These are phyloP conservation scores for Cinclus mexicanus DNA, from an alignment of 2,113 vertebrate species.

Conservation along the genomic window DNA sequence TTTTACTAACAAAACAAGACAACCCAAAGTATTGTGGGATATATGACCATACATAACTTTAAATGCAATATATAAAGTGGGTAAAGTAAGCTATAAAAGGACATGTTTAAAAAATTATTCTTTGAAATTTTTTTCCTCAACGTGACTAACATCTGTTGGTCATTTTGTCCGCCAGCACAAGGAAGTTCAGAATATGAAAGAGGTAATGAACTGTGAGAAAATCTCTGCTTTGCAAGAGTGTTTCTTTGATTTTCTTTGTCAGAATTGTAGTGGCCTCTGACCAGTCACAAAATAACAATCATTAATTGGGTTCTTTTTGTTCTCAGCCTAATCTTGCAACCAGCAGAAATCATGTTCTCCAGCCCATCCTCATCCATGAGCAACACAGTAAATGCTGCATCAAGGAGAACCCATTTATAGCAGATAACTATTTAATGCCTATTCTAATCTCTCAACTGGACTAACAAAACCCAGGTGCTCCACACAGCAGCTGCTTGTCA, in stretches of 20 bases:
- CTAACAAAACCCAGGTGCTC: slow-evolving; percentile 50
- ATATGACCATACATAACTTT: neutral
- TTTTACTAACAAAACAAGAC: neutral
- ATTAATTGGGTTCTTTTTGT: neutral
- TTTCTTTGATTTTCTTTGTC: slow-evolving; percentile 38
- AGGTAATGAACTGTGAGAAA: slow-evolving; percentile 61
- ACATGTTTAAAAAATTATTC: slow-evolving; percentile 45
- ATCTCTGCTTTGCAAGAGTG: neutral
- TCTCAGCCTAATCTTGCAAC: neutral
- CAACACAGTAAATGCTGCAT: neutral
- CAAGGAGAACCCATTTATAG: neutral
- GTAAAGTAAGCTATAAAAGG: slow-evolving; percentile 8
- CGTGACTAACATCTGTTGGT: slow-evolving; percentile 53
- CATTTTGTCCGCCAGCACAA: slow-evolving; percentile 11
- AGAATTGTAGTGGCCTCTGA: neutral
- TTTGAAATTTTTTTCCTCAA: slow-evolving; percentile 14
- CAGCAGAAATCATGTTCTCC: neutral
- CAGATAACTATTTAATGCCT: neutral
- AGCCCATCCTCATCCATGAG: neutral
- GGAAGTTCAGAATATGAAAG: slow-evolving; percentile 43
- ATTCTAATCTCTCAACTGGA: neutral
- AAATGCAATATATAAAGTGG: neutral
- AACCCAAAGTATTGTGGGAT: neutral
- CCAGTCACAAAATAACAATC: neutral
- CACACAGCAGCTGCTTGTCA: slow-evolving; percentile 7